Conservation (phyloP, 2,113 vertebrate species). For the Lycaon pictus region DNA sequence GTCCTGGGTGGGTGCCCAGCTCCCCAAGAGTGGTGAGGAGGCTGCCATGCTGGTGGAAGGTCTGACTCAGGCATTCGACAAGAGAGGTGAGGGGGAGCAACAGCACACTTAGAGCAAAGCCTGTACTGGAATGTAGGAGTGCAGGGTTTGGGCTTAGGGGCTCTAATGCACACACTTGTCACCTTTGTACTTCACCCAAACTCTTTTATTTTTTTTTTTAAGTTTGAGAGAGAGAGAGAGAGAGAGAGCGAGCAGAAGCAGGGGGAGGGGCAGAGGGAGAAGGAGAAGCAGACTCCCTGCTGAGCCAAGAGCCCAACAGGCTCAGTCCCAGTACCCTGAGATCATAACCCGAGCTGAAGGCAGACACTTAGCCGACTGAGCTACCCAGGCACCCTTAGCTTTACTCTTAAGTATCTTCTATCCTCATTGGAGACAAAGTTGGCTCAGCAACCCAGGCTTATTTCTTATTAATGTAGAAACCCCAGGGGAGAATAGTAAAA, state of each 20-base stretch:
- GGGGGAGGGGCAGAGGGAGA: background rate
- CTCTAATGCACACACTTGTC: fast-evolving
- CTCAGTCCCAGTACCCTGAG: background rate
- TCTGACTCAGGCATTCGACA: background rate
- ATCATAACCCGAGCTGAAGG: background rate
- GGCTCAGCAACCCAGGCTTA: background rate
- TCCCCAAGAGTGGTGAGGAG: slow-evolving; percentile 54
- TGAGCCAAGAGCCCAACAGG: background rate
- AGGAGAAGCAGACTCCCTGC: background rate
- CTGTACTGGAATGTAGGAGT: fast-evolving
- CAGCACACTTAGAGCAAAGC: background rate
- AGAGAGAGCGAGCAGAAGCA: background rate
- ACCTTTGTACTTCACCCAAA: background rate
- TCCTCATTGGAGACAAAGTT: background rate
- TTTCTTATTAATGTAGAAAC: background rate
- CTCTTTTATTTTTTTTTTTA: background rate
- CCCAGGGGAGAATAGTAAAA: background rate
- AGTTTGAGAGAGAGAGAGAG: background rate
- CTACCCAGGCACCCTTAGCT: background rate
- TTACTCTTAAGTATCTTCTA: background rate
- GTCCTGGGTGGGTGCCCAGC: slow-evolving; percentile 54
- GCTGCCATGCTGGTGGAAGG: slow-evolving; percentile 51
- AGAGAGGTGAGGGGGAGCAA: background rate
- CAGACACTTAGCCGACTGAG: background rate
- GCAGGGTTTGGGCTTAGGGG: background rate